phyloP scores from a whole-genome alignment of 2,888 invertebrate genomes.

The Agonum fuliginosum region DNA sequence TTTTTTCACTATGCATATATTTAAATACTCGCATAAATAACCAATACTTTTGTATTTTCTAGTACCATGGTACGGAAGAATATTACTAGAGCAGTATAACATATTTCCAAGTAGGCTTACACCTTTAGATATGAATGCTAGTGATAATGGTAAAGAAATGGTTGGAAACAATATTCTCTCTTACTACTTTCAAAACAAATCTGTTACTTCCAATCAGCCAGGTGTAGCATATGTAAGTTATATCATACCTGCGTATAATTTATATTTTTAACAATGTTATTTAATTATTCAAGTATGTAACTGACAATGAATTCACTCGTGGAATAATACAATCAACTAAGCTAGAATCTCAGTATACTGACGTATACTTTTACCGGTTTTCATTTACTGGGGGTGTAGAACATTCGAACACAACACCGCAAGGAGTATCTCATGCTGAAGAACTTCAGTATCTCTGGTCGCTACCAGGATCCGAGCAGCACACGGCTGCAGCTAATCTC shows the following conservation, averaged over 20 bases:
- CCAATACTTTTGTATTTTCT: not conserved
- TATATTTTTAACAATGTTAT: not conserved
- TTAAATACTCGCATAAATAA: not conserved
- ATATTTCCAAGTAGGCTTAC: conserved; percentile 22
- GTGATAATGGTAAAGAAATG: not conserved
- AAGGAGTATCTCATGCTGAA: conserved; percentile 38
- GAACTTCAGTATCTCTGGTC: conserved; percentile 16
- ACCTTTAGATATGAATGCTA: conserved; percentile 44
- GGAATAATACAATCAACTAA: conserved; percentile 8
- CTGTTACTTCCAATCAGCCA: not conserved
- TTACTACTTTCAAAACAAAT: conserved; percentile 39
- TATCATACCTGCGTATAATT: no score
- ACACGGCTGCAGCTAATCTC: not conserved
- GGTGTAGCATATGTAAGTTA: not conserved
- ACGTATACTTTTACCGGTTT: not conserved
- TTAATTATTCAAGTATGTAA: conserved; percentile 11
- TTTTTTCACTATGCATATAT: not conserved
- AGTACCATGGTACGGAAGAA: conserved; percentile 38
- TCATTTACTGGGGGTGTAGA: not conserved
- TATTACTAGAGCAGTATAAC: conserved; percentile 20
- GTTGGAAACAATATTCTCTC: conserved; percentile 17
- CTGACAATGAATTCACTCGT: conserved; percentile 26
- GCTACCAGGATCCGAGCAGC: not conserved
- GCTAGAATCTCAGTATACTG: not conserved
- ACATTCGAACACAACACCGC: not conserved